Conservation (phyloP, 1,140 invertebrate species). For the Drosophila virilis region DNA sequence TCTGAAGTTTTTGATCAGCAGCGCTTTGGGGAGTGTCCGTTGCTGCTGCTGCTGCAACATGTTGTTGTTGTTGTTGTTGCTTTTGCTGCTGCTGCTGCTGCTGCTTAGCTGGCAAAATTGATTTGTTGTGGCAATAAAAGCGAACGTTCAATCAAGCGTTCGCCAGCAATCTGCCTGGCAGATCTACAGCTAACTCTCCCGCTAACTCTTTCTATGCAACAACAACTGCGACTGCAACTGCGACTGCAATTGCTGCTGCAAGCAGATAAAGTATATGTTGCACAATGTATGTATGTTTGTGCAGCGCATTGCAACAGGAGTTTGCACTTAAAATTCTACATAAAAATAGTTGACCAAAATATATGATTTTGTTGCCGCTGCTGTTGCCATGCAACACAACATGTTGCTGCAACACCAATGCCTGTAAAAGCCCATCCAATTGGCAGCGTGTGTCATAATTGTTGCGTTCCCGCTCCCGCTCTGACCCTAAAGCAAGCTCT, state of each 20-base stretch:
- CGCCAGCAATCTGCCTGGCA: constrained; percentile 44
- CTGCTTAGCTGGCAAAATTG: constrained; percentile 66
- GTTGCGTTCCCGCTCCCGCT: neutral
- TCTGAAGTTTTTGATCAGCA: constrained; percentile 30
- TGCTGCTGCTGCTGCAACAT: constrained; percentile 34
- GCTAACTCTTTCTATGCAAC: constrained; percentile 14
- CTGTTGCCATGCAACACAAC: constrained; percentile 37
- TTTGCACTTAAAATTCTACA: constrained; percentile 78
- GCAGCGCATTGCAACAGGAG: constrained; percentile 57
- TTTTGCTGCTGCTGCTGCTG: constrained; percentile 28
- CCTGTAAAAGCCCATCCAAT: constrained; percentile 37
- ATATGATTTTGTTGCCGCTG: neutral
- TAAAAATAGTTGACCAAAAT: constrained; percentile 52
- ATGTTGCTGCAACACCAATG: constrained; percentile 46
- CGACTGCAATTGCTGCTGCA: constrained; percentile 21
- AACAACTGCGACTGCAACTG: neutral
- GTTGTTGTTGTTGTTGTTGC: constrained; percentile 21
- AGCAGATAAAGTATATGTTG: constrained; percentile 64
- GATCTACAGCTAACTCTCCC: constrained; percentile 25
- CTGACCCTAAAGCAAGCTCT: neutral
- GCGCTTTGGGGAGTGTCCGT: constrained; percentile 31
- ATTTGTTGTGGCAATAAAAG: constrained; percentile 79
- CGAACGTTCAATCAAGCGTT: constrained; percentile 72
- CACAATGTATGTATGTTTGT: constrained; percentile 53
- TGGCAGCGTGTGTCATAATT: constrained; percentile 73